phyloP scores from a whole-genome alignment of 1,140 invertebrate genomes.

The Leguminivora glycinivorella region DNA sequence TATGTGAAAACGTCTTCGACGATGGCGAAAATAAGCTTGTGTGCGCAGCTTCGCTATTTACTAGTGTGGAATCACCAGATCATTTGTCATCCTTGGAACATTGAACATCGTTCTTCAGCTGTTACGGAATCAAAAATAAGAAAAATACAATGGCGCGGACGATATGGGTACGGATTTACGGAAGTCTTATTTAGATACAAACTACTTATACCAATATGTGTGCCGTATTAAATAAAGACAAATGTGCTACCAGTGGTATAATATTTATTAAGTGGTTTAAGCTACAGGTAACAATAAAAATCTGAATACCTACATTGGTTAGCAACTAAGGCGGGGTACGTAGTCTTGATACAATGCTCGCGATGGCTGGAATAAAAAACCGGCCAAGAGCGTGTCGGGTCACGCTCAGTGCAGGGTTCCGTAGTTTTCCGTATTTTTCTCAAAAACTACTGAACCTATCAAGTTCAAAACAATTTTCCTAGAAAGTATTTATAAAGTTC shows the following conservation, averaged over 20 bases:
- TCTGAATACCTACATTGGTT: background rate
- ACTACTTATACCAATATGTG: background rate
- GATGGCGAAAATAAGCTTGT: constrained; percentile 49
- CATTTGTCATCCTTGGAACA: constrained; percentile 32
- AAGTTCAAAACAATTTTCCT: no score
- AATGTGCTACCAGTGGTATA: background rate
- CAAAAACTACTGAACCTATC: no score
- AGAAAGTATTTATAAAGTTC: no score
- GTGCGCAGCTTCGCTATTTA: constrained; percentile 44
- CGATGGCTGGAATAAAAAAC: no score
- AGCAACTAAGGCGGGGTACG: background rate
- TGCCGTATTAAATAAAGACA: background rate
- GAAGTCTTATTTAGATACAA: background rate
- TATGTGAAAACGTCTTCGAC: constrained; percentile 50
- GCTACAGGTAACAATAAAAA: no score
- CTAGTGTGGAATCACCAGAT: constrained; percentile 41
- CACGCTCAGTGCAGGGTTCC: no score
- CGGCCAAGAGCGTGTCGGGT: no score
- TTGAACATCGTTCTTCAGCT: constrained; percentile 25
- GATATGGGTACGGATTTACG: background rate
- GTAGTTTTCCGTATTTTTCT: no score
- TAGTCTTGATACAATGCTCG: no score
- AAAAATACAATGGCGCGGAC: constrained; percentile 6
- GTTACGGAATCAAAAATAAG: constrained; percentile 6
- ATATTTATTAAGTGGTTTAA: no score